These are phyloP conservation scores for Episyrphus balteatus DNA, from an alignment of 1,140 invertebrate species.

Conservation along the genomic window DNA sequence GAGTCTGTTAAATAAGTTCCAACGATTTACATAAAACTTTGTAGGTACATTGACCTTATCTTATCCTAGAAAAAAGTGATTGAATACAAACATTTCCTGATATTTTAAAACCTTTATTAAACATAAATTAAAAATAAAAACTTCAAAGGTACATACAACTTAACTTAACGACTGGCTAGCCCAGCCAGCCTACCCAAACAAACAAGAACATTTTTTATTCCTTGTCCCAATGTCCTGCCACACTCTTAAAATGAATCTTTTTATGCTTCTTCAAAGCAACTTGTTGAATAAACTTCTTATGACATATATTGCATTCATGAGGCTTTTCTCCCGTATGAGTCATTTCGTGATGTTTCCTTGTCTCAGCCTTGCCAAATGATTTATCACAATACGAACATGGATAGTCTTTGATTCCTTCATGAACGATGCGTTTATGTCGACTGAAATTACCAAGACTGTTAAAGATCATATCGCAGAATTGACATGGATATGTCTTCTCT, in stretches of 20 bases:
- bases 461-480: slow-evolving; percentile 30
- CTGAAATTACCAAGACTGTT: slow-evolving; percentile 33
- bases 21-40: too few relatives aligned
- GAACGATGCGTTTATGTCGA: slow-evolving; percentile 32
- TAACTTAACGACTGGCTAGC: too few relatives aligned
- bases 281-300: slow-evolving; percentile 29
- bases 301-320: slow-evolving; percentile 27
- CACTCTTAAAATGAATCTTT: slow-evolving; percentile 25
- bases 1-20: too few relatives aligned
- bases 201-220: too few relatives aligned
- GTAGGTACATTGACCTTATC: too few relatives aligned
- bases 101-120: too few relatives aligned
- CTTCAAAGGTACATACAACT: too few relatives aligned
- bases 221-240: too few relatives aligned
- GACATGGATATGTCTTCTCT: slow-evolving; percentile 31
- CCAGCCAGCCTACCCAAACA: too few relatives aligned
- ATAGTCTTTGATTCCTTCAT: slow-evolving; percentile 33
- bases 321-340: slow-evolving; percentile 39
- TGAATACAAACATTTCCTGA: too few relatives aligned
- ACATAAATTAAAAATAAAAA: too few relatives aligned
- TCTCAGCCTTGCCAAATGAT: slow-evolving; percentile 31
- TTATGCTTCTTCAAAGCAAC: slow-evolving; percentile 31
- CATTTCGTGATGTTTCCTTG: slow-evolving; percentile 33
- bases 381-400: slow-evolving; percentile 30
- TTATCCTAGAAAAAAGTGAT: too few relatives aligned